These are phyloP conservation scores for Trichopoda pennipes DNA, from an alignment of 2,888 invertebrate genomes.

Conservation along the genomic window DNA sequence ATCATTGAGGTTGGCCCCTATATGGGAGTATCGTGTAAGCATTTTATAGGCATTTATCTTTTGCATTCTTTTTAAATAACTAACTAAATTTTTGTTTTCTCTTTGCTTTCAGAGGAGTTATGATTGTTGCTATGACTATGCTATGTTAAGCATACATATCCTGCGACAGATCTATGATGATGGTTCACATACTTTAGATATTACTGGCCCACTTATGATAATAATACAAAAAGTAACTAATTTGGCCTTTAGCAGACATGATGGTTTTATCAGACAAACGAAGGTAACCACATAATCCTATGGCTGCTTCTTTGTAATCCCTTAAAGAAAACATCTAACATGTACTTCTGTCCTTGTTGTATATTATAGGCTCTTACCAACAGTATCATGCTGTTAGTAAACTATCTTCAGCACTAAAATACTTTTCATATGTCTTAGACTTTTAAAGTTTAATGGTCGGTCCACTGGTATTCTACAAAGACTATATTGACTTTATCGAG, in stretches of 20 bases:
- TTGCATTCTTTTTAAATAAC: neutral
- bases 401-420: constrained; percentile 91
- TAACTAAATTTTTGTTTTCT: neutral
- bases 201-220: constrained; percentile 98
- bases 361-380: constrained; percentile 83
- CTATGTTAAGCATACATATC: constrained; percentile 93
- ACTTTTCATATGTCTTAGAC: constrained; percentile 93
- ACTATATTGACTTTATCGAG: constrained; percentile 95
- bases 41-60: no score
- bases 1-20: no score
- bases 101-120: constrained; percentile 85
- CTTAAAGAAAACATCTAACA: neutral
- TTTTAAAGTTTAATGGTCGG: constrained; percentile 98
- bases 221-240: constrained; percentile 97
- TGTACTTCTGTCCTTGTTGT: constrained; percentile 23
- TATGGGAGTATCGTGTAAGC: no score
- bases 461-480: constrained; percentile 95
- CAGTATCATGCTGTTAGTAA: constrained; percentile 85
- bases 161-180: constrained; percentile 94
- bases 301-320: neutral
- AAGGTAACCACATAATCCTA: constrained; percentile 78
- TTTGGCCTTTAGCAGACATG: constrained; percentile 94
- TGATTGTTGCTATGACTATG: constrained; percentile 91
- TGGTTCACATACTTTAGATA: constrained; percentile 93
- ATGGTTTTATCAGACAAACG: constrained; percentile 86